Base-by-base conservation (phyloP, 2,113 vertebrate species). In the Paramisgurnus dabryanus region DNA sequence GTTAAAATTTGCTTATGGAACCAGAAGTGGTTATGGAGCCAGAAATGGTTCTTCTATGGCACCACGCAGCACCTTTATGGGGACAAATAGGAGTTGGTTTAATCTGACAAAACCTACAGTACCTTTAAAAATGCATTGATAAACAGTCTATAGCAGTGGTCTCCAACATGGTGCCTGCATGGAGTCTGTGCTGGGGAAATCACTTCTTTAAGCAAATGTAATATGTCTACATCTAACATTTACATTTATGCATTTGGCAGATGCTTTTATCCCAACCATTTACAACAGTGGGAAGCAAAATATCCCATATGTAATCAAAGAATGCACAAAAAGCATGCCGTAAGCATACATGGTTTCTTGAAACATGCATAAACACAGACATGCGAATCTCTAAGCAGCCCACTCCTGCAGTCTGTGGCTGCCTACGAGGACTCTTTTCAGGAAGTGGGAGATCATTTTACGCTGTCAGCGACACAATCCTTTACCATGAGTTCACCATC, bases 401-500 rank as follows among this genome's bases (percentile, higher is more conserved):
- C 86, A 83, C 82, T 88, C 72, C 57, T 61, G 57, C 58, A 76
- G 58, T 78, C 70, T 78, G 66, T 71, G 86, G 85, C 89, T 84
- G 89, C 87, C 83, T 90, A 83, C 86, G 88, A 87, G 78, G 80
- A 78, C 87, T 43, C 53, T 88, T 80, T 80, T 85, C 88, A 92
- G 92, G 89, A 92, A 92, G 87, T 89, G 85, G 78, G 85, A 89
- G 90, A 89, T 93, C 90, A 80, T 88, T 90, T 93, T 93, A 92
- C 90, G 90, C 88, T 84, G 80, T 88, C 86, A 80, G 87, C 73
- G 66, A 75, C 67, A 90, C 85, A 93, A 89, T 91, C 89, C 90
- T 90, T 91, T 90, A 91, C 89, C 87, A 87, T 90, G 91, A 92
- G 88, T 90, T 92, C 90, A 89, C 89, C 72, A 66, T 82, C 87